Evolutionary conservation across 2,888 invertebrate species (phyloP).

Genomic region (Ophion costatus): DNA sequence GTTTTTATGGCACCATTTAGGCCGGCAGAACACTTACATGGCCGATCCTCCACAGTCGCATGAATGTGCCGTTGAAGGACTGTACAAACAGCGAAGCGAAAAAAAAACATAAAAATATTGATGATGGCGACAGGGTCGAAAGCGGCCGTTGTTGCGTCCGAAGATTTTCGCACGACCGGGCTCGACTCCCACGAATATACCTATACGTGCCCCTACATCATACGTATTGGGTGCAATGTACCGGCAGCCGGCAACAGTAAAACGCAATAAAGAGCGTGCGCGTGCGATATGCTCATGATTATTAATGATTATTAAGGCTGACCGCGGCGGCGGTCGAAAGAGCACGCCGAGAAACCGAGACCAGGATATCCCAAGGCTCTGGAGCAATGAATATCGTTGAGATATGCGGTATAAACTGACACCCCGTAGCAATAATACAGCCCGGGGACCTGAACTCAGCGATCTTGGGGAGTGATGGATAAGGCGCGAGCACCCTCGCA

Average conservation of each 20-base stretch:
- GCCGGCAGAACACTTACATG: background rate
- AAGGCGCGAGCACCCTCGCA: background rate
- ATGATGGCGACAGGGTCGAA: slow-evolving; percentile 27
- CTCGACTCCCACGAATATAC: slow-evolving; percentile 31
- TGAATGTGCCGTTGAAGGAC: background rate
- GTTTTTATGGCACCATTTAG: too few species aligned
- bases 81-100: background rate
- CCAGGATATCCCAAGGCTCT: slow-evolving; percentile 18
- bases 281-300: slow-evolving; percentile 54
- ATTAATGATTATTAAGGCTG: slow-evolving; percentile 54
- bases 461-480: background rate
- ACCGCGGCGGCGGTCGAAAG: slow-evolving; percentile 46
- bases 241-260: slow-evolving; percentile 51
- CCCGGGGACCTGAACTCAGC: slow-evolving; percentile 22
- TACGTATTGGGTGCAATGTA: slow-evolving; percentile 43
- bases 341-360: slow-evolving; percentile 43
- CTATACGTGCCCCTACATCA: slow-evolving; percentile 12
- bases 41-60: slow-evolving; percentile 1
- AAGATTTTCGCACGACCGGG: slow-evolving; percentile 41
- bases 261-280: slow-evolving; percentile 48
- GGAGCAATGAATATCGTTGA: slow-evolving; percentile 42
- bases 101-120: slow-evolving; percentile 63
- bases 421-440: slow-evolving; percentile 41
- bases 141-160: slow-evolving; percentile 46
- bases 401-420: slow-evolving; percentile 35